These are phyloP conservation scores for Lutjanus campechanus DNA, from an alignment of 2,797 vertebrate species.

Conservation along the genomic window DNA sequence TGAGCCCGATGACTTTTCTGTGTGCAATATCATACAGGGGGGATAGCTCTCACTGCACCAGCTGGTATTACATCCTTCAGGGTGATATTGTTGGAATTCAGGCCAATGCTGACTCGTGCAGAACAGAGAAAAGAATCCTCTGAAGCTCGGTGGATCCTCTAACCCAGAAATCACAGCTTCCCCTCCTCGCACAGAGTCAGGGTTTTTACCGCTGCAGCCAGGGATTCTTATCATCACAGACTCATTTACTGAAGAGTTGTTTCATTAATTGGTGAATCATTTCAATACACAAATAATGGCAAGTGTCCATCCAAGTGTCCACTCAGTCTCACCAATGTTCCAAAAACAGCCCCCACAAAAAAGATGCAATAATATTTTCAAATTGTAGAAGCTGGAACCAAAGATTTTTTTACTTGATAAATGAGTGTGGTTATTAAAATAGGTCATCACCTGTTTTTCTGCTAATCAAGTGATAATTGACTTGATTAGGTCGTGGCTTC, in stretches of 20 bases:
- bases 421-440: neutral
- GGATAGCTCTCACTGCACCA: slow-evolving; percentile 56
- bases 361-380: neutral
- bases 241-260: neutral
- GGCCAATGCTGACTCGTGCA: slow-evolving; percentile 82
- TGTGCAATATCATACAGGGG: slow-evolving; percentile 68
- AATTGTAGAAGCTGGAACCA: neutral
- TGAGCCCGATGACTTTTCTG: slow-evolving; percentile 73
- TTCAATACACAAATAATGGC: too few species aligned
- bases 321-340: neutral
- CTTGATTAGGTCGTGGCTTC: neutral
- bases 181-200: slow-evolving; percentile 37
- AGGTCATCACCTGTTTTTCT: neutral
- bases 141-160: slow-evolving; percentile 64
- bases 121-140: slow-evolving; percentile 61
- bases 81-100: slow-evolving; percentile 80
- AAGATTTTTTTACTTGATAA: neutral
- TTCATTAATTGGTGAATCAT: neutral
- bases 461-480: neutral
- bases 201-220: slow-evolving; percentile 9
- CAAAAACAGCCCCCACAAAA: neutral
- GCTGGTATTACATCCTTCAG: slow-evolving; percentile 77
- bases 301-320: neutral
- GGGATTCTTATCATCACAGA: neutral
- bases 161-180: slow-evolving; percentile 67